Evolutionary conservation across 2,797 vertebrate genomes (phyloP), one percentile per base, ranked within the genome.

Genomic region (Garrulus glandarius): DNA sequence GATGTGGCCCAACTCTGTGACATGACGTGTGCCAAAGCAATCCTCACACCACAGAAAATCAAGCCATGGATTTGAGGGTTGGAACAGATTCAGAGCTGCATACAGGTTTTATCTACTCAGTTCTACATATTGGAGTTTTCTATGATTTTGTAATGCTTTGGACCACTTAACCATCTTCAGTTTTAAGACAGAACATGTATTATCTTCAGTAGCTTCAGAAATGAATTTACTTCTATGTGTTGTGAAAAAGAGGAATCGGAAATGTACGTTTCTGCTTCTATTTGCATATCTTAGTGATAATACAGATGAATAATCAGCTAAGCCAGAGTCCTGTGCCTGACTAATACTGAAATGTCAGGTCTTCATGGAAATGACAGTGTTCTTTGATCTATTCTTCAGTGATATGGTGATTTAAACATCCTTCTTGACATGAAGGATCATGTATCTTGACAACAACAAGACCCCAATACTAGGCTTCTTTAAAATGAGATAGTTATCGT

Each of bases 1-100:
- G 68, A 87, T 89, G 92, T 90, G 91, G 91, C 67, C 75, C 84
- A 96, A 94, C 95, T 91, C 92, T 68, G 57, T 37, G 81, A 56
- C 67, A 18, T 7, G 30, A 15, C 36, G 49, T 56, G 52, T 93
- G 93, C 84, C 92, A 92, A 96, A 84, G 53, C 61, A 60, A 67
- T 32, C 44, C 78, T 94, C 56, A 65, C 70, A 50, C 34, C 43
- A 16, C 52, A 49, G 55, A 90, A 81, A 80, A 77, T 23, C 36
- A 72, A 88, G 46, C 12, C 43, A 52, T 44, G 74, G 49, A 77
- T 53, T 30, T 34, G 47, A 60, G 43, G 22, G 32, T 1, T 96
- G 88, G 86, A 96, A 77, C 47, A 53, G 74, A 77, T 91, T 91
- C 81, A 85, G 78, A 77, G 65, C 37, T 60, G 27, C 49, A 20